Base-by-base conservation (phyloP, 2,113 vertebrate species). In the Falcunculus frontatus region DNA sequence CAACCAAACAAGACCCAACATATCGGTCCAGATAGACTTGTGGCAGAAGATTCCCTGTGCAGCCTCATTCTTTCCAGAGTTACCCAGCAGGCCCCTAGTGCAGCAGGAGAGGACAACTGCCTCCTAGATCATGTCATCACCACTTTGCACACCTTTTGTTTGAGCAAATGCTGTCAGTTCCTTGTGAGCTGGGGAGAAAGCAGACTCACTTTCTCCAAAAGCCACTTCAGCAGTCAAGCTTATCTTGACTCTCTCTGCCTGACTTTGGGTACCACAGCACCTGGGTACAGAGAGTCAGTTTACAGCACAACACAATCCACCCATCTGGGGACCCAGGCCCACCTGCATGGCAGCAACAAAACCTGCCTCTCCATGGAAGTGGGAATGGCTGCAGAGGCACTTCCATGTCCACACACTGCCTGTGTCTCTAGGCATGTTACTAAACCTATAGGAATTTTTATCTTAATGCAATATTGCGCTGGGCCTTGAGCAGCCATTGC, bases 351-450 rank as follows among this genome's bases (percentile, higher is more conserved):
- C 41, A 93, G 64, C 50, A 82, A 82, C 29, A 79, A 81, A 78
- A 37, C 30, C 23, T 49, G 39, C 33, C 26, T 75, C 50, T 50
- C 18, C 4, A 1, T 26, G n/a, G 15, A 69, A 60, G 4, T 3
- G 8, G 9, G 9, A 42, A 26, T 3, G 5, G 16, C 32, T 80
- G 32, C 62, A 84, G 30, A 62, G 46, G 16, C n/a, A 25, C 4
- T 87, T 7, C n/a, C 8, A 15, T 47, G 32, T 29, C 23, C 44
- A 84, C 12, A 41, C 10, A 30, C 35, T 59, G 26, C 23, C 3
- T 1, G 4, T 0, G 0, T 44, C 23, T 72, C 47, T 23, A 65
- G 39, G 17, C 1, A 1, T 4, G 15, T 7, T 63, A 20, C 17
- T 52, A 84, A 73, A 77, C 30, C 41, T 64, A 39, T 2, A 30